Conservation (phyloP, 2,888 invertebrate genomes). For the Dromius quadrimaculatus region DNA sequence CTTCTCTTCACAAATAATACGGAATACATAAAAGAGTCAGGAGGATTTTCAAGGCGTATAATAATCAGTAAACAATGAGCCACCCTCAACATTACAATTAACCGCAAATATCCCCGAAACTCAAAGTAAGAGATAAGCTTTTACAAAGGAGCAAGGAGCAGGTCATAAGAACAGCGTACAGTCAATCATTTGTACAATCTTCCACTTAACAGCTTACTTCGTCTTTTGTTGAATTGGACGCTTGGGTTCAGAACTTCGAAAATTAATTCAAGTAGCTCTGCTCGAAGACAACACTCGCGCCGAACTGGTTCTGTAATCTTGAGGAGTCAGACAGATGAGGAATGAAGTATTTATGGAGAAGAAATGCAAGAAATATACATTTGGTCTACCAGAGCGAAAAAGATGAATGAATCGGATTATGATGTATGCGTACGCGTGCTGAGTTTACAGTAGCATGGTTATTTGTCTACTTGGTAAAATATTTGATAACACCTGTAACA, state of each 20-base stretch:
- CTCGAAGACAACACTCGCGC: slow-evolving; percentile 22
- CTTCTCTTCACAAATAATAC: slow-evolving; percentile 34
- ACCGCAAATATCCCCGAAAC: slow-evolving; percentile 46
- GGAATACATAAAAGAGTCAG: slow-evolving; percentile 36
- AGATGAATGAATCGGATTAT: slow-evolving; percentile 45
- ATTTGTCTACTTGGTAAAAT: slow-evolving; percentile 24
- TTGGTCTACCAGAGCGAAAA: slow-evolving; percentile 5
- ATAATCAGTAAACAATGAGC: slow-evolving; percentile 48
- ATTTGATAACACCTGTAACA: slow-evolving; percentile 2
- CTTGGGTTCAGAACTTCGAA: slow-evolving; percentile 40
- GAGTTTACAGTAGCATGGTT: slow-evolving; percentile 7
- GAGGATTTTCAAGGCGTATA: slow-evolving; percentile 43
- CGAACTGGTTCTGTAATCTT: slow-evolving; percentile 48
- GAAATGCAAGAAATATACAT: too few relatives aligned
- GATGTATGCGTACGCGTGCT: slow-evolving; percentile 24
- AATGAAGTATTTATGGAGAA: background rate
- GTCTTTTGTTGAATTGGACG: background rate
- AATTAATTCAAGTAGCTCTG: slow-evolving; percentile 48
- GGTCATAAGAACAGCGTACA: slow-evolving; percentile 42
- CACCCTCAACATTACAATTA: slow-evolving; percentile 44
- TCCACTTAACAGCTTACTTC: background rate
- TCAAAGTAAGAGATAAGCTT: slow-evolving; percentile 48
- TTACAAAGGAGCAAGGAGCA: slow-evolving; percentile 46
- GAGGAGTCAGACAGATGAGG: background rate
- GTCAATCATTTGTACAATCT: background rate